A percentile compares a stretch with the other conserved stretches of the same genome.
These are phyloP conservation scores for Yponomeuta evonymella DNA, from an alignment of 2,888 invertebrate genomes.

Conservation along the genomic window DNA sequence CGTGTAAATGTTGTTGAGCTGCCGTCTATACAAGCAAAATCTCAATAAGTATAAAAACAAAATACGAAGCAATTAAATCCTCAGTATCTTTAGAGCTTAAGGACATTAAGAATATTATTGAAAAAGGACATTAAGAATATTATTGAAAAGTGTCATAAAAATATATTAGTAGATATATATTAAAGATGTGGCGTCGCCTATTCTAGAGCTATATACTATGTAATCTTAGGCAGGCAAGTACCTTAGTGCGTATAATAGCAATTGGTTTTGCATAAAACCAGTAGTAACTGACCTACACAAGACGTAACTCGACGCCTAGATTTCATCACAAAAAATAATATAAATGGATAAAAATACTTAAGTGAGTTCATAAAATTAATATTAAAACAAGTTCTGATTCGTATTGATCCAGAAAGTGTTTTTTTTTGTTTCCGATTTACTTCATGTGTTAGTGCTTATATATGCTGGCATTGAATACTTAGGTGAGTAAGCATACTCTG, in stretches of 20 bases:
- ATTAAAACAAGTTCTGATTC: not conserved
- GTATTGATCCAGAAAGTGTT: not conserved
- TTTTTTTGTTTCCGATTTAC: not conserved
- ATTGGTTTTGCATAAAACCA: conserved; percentile 11
- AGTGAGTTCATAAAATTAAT: not conserved
- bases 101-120: no score
- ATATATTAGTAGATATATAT: no score
- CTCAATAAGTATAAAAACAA: no score
- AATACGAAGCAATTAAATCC: no score
- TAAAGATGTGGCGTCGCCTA: not conserved
- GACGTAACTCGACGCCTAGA: conserved; percentile 11
- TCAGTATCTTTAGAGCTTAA: no score
- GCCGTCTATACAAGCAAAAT: no score
- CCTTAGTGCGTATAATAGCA: conserved; percentile 4
- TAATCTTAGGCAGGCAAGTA: not conserved
- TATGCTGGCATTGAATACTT: not conserved
- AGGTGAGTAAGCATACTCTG: not conserved
- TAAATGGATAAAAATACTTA: not conserved
- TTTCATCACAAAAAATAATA: not conserved
- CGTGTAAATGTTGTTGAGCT: no score
- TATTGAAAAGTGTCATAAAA: no score
- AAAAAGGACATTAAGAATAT: no score
- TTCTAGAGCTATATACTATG: not conserved
- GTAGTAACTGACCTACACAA: conserved; percentile 16
- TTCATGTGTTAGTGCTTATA: not conserved